These are phyloP conservation scores for Drosophila mayri DNA, from an alignment of 1,140 invertebrate genomes.

Conservation along the genomic window DNA sequence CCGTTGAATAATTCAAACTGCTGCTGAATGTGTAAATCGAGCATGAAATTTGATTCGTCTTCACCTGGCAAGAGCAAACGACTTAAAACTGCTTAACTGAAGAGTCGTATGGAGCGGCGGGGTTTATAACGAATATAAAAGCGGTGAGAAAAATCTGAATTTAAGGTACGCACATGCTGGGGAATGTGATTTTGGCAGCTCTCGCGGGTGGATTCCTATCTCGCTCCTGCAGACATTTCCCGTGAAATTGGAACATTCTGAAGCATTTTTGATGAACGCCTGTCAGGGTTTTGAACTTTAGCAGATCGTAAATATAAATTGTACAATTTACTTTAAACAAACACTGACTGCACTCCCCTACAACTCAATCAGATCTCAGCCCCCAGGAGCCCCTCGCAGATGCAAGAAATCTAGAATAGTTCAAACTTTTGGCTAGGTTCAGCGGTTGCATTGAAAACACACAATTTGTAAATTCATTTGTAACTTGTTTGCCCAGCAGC, in stretches of 20 bases:
- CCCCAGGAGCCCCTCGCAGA: conserved; percentile 11
- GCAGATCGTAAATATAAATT: conserved; percentile 5
- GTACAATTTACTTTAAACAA: neutral
- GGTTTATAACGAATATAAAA: conserved; percentile 6
- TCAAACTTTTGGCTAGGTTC: conserved; percentile 1
- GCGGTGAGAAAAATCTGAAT: conserved; percentile 20
- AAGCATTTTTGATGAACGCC: conserved; percentile 4
- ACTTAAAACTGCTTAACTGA: conserved; percentile 43
- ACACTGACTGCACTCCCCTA: too few relatives aligned
- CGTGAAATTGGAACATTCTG: conserved; percentile 17
- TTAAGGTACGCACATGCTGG: conserved; percentile 7
- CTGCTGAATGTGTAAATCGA: conserved; percentile 56
- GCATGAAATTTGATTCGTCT: conserved; percentile 60
- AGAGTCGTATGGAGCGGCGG: neutral
- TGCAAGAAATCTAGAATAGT: neutral
- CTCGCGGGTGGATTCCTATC: conserved; percentile 21
- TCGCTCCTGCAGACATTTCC: conserved; percentile 19
- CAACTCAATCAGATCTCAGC: conserved; percentile 11
- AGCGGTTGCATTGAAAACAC: conserved; percentile 19
- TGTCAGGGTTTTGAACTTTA: conserved; percentile 14
- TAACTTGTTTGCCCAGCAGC: conserved; percentile 60
- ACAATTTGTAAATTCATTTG: conserved; percentile 72
- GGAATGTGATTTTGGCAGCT: conserved; percentile 35
- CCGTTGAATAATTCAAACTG: conserved; percentile 56
- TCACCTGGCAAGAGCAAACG: conserved; percentile 16